These are phyloP conservation scores for Lutjanus argentimaculatus DNA, from an alignment of 2,797 vertebrate genomes.

Conservation along the genomic window DNA sequence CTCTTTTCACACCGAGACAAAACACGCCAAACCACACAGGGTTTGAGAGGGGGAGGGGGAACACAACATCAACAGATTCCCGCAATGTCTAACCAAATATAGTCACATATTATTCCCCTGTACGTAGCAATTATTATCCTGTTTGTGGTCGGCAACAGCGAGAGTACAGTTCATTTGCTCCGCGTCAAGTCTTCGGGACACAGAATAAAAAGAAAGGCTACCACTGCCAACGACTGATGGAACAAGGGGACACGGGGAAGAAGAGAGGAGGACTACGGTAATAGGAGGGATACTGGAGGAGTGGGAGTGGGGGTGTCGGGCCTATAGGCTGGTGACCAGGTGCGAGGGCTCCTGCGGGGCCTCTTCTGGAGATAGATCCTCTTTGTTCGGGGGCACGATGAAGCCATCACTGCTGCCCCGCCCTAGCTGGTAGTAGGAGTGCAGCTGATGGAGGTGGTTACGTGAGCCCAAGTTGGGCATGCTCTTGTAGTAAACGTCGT, in stretches of 20 bases:
- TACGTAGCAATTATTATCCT: conserved; percentile 50
- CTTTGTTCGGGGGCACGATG: conserved; percentile 94
- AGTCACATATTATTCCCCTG: conserved; percentile 57
- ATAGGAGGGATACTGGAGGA: conserved; percentile 36
- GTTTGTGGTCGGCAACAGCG: conserved; percentile 67
- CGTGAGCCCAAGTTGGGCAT: conserved; percentile 98
- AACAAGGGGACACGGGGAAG: conserved; percentile 78
- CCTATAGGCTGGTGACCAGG: conserved; percentile 99
- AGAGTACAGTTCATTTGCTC: conserved; percentile 80
- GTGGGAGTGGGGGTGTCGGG: conserved; percentile 34
- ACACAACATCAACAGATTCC: conserved; percentile 78
- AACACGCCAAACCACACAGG: conserved; percentile 71
- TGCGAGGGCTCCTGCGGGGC: conserved; percentile 91
- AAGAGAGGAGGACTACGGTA: conserved; percentile 51
- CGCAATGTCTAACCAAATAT: conserved; percentile 62
- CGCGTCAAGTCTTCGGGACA: conserved; percentile 79
- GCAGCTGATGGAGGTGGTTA: conserved; percentile 95
- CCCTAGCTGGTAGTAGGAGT: conserved; percentile 97
- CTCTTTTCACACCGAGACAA: conserved; percentile 80
- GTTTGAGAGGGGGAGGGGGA: conserved; percentile 35
- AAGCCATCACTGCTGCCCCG: conserved; percentile 98
- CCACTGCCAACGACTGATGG: conserved; percentile 90
- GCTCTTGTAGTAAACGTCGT: conserved; percentile 99
- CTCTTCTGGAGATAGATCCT: conserved; percentile 90
- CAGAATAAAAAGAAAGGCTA: conserved; percentile 89